Percentiles rank a stretch among this genome's conserved stretches.
Conservation (phyloP, 2,113 vertebrate species). For the Amblyornis subalaris region DNA sequence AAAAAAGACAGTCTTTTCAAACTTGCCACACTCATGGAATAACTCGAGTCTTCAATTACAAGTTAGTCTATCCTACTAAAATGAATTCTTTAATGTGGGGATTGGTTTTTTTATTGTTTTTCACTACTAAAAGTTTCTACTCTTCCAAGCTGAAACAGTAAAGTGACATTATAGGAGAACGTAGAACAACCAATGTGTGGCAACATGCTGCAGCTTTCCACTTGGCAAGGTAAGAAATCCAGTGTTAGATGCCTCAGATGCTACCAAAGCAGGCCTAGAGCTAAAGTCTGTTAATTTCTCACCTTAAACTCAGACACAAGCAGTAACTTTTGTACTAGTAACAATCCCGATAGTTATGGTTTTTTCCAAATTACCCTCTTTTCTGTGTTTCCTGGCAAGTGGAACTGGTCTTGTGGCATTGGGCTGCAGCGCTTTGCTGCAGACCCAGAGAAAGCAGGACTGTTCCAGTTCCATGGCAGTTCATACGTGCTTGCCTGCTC, state of each 20-base stretch:
- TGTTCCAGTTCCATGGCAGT: neutral
- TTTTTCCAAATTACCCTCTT: neutral
- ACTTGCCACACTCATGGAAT: neutral
- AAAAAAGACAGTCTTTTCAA: neutral
- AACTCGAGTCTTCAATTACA: neutral
- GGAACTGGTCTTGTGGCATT: neutral
- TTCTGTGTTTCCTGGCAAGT: neutral
- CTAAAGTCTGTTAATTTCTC: neutral
- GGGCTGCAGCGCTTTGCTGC: neutral
- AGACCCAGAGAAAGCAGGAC: neutral
- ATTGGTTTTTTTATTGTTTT: neutral
- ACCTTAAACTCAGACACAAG: neutral
- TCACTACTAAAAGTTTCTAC: neutral
- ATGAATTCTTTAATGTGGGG: neutral
- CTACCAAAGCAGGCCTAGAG: neutral
- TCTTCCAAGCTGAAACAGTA: neutral
- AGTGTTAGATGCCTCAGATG: neutral
- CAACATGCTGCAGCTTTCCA: neutral
- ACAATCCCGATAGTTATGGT: fast-evolving
- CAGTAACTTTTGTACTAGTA: neutral
- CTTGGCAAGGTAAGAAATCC: neutral
- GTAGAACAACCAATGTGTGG: neutral
- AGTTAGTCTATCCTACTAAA: neutral
- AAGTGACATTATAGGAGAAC: neutral
- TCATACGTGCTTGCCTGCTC: neutral